Base-by-base conservation (phyloP, 2,797 vertebrate genomes). In the Brachymystax lenok region DNA sequence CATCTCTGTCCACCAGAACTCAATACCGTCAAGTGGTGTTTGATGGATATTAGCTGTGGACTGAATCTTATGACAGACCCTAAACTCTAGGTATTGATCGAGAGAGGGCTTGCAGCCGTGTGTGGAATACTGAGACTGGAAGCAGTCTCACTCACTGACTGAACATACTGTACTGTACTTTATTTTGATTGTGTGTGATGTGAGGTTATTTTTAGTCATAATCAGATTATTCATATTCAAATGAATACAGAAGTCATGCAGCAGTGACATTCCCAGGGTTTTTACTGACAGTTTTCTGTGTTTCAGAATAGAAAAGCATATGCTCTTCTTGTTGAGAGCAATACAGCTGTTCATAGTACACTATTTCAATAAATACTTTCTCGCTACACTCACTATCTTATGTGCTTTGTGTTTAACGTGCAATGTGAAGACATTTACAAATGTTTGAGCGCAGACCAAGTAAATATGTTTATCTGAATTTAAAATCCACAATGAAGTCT, bases 11-110 rank as follows among this genome's bases (percentile, higher is more conserved):
- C 61, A 68, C 70, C 19, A 24, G 27, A 73, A 67, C 68, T 54
- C 52, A 72, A 67, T 40, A 69, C 33, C 73, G 66, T 78, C 71
- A 54, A 33, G 50, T 75, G 27, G 50, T 46, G 24, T 54, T 54
- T 67, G 74, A 67, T 75, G 27, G 27, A 67, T 75, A 61, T 46
- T 33, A 69, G 24, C 27, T 68, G 73, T 74, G 35, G 63, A 67
- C 61, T 50, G 63, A 68, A 33, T 67, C 46, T 54, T 54, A 69
- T 51, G 28, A 75, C 64, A 68, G 50, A 56, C 16, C 64, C 64
- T 67, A 69, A 72, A 72, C 70, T 72, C 51, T 27, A 56, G 21
- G 24, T 69, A 69, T 69, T 69, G 68, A 69, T 69, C 68, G 6
- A 35, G 46, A 52, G 17, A 67, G 74, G 21, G 63, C 46, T 75